Evolutionary conservation across 2,888 invertebrate genomes (phyloP).

Genomic region (Drosophila austrosaltans): DNA sequence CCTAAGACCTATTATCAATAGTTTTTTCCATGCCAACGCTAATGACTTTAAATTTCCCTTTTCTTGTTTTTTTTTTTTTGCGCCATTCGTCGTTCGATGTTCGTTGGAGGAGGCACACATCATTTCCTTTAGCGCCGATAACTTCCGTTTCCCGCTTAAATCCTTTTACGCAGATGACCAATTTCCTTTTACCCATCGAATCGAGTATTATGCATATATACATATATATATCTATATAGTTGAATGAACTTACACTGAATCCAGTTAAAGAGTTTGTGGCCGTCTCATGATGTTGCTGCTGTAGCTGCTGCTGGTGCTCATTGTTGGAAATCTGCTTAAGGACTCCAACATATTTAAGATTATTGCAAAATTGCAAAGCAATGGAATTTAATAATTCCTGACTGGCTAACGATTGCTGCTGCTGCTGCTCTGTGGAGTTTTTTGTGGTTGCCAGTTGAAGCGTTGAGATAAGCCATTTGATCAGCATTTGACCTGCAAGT

Average conservation of each 20-base stretch:
- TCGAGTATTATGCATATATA: slow-evolving; percentile 52
- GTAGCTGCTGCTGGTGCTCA: slow-evolving; percentile 85
- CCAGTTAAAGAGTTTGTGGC: slow-evolving; percentile 42
- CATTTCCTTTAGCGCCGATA: slow-evolving; percentile 68
- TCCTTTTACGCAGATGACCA: slow-evolving; percentile 51
- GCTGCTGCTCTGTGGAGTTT: slow-evolving; percentile 22
- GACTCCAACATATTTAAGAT: slow-evolving; percentile 93
- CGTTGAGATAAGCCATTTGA: slow-evolving; percentile 94
- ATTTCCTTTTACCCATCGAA: slow-evolving; percentile 31
- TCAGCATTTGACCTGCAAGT: slow-evolving; percentile 92
- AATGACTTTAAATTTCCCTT: slow-evolving; percentile 39
- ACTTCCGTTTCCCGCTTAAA: slow-evolving; percentile 53
- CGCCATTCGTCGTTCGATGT: not conserved
- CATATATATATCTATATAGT: slow-evolving; percentile 54
- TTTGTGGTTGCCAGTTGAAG: slow-evolving; percentile 82
- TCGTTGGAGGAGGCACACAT: slow-evolving; percentile 35
- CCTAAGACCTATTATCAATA: slow-evolving; percentile 41
- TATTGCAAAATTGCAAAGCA: slow-evolving; percentile 93
- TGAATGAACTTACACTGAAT: slow-evolving; percentile 69
- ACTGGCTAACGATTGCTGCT: slow-evolving; percentile 82
- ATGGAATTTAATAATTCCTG: slow-evolving; percentile 89
- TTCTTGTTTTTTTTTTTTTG: slow-evolving; percentile 17
- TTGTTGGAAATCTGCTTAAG: slow-evolving; percentile 88
- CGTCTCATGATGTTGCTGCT: not conserved
- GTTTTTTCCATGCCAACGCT: slow-evolving; percentile 37